phyloP scores from a whole-genome alignment of 1,140 invertebrate species.

The Idris sp. region DNA sequence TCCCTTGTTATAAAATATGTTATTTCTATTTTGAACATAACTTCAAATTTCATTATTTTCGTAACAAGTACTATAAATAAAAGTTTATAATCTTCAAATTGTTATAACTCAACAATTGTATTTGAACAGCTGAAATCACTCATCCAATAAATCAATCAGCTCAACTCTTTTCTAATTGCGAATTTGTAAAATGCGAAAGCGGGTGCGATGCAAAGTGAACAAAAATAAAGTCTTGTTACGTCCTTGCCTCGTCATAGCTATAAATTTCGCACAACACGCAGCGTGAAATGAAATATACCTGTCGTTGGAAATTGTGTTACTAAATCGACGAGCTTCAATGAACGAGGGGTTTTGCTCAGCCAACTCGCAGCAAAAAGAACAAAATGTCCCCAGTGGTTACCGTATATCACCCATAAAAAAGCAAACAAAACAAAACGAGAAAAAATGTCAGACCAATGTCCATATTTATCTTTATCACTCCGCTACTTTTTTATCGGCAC shows the following conservation, averaged over 20 bases:
- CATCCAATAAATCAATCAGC: too few species aligned
- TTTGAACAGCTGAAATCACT: too few species aligned
- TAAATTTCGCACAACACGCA: constrained; percentile 55
- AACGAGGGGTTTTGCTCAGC: constrained; percentile 53
- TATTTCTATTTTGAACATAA: too few species aligned
- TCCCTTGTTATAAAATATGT: too few species aligned
- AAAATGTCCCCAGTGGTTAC: constrained; percentile 65
- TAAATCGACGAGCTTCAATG: constrained; percentile 32
- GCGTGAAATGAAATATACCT: constrained; percentile 54
- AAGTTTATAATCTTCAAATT: too few species aligned
- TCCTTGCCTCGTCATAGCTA: constrained; percentile 30
- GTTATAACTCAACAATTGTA: too few species aligned
- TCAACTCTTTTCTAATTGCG: constrained; percentile 36
- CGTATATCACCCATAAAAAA: constrained; percentile 73
- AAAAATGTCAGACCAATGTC: constrained; percentile 41
- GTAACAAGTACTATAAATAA: too few species aligned
- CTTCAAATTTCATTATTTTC: too few species aligned
- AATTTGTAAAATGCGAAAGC: constrained; percentile 40
- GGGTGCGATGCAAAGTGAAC: constrained; percentile 28
- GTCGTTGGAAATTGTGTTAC: constrained; percentile 47
- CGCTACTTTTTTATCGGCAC: constrained; percentile 62
- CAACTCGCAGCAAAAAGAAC: constrained; percentile 70
- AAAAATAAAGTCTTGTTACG: constrained; percentile 54
- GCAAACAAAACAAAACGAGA: constrained; percentile 67
- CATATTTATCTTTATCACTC: constrained; percentile 66